A percentile compares a stretch with the other conserved stretches of the same genome.
phyloP scores from a whole-genome alignment of 2,888 invertebrate genomes.

The Melikaiella ostensackeni region DNA sequence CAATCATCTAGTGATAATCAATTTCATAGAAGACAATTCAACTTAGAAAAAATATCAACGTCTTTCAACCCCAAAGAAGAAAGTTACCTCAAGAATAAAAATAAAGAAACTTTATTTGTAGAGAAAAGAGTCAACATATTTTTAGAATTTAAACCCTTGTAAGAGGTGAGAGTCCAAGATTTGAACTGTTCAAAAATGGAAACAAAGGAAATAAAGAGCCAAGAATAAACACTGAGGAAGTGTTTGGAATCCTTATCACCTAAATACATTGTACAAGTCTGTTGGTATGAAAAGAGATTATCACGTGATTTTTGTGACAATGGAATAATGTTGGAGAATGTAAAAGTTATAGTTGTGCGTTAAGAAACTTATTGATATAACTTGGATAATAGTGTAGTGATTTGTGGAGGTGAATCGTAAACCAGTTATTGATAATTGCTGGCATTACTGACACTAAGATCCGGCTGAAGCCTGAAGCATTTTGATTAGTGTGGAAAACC shows the following conservation, averaged over 20 bases:
- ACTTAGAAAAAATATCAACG: background rate
- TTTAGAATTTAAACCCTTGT: background rate
- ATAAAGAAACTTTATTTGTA: background rate
- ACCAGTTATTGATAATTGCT: conserved; percentile 20
- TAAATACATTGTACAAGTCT: conserved; percentile 1
- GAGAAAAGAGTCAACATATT: background rate
- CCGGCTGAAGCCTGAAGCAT: background rate
- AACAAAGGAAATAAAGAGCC: background rate
- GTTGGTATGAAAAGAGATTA: background rate
- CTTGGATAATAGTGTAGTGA: conserved; percentile 17
- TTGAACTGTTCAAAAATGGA: background rate
- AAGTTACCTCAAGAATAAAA: background rate
- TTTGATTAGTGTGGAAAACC: background rate
- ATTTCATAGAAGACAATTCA: background rate
- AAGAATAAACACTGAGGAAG: background rate
- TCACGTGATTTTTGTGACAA: conserved; percentile 10
- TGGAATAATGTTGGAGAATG: background rate
- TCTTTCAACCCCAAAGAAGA: background rate
- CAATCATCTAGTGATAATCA: background rate
- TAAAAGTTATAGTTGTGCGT: background rate
- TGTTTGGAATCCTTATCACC: background rate
- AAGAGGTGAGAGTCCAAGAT: background rate
- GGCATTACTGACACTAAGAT: background rate
- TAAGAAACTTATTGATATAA: background rate
- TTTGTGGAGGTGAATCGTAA: conserved; percentile 5